A percentile compares a stretch with the other conserved stretches of the same genome.
Conservation (phyloP, 2,113 vertebrate genomes). For the Tursiops truncatus region DNA sequence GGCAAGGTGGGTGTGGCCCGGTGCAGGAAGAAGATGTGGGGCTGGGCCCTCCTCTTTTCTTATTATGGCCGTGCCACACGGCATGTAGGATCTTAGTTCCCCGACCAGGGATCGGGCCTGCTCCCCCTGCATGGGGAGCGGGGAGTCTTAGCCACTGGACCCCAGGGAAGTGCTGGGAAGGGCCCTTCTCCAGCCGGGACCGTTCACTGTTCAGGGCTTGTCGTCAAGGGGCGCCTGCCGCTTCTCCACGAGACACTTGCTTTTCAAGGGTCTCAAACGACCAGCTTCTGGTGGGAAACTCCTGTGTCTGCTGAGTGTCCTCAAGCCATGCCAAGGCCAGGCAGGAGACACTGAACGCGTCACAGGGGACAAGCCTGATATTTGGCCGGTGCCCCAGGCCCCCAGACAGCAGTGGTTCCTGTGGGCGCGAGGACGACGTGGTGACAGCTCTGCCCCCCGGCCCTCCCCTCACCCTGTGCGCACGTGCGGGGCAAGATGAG, state of each 20-base stretch:
- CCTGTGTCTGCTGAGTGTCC: background rate
- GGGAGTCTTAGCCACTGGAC: too few relatives aligned
- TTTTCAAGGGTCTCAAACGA: background rate
- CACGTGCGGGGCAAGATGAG: rapidly evolving
- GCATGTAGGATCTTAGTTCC: too few relatives aligned
- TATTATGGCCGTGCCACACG: too few relatives aligned
- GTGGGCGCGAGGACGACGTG: rapidly evolving
- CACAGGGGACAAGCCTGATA: background rate
- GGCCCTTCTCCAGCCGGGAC: background rate
- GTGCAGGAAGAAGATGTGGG: rapidly evolving
- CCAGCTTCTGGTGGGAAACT: background rate
- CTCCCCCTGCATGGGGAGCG: too few relatives aligned
- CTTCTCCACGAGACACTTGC: background rate
- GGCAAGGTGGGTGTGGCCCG: background rate
- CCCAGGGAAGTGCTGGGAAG: too few relatives aligned
- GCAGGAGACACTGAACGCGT: background rate
- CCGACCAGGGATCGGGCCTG: too few relatives aligned
- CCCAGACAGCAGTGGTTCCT: background rate
- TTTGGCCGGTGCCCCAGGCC: rapidly evolving
- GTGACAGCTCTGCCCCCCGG: background rate
- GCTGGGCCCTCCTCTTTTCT: too few relatives aligned
- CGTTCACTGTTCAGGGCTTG: rapidly evolving
- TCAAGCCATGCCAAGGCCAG: rapidly evolving
- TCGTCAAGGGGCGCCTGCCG: rapidly evolving
- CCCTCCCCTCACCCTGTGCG: too few relatives aligned